Evolutionary conservation across 2,888 invertebrate genomes (phyloP), one percentile per base, ranked within the genome.

Genomic region (Morpho achilles): DNA sequence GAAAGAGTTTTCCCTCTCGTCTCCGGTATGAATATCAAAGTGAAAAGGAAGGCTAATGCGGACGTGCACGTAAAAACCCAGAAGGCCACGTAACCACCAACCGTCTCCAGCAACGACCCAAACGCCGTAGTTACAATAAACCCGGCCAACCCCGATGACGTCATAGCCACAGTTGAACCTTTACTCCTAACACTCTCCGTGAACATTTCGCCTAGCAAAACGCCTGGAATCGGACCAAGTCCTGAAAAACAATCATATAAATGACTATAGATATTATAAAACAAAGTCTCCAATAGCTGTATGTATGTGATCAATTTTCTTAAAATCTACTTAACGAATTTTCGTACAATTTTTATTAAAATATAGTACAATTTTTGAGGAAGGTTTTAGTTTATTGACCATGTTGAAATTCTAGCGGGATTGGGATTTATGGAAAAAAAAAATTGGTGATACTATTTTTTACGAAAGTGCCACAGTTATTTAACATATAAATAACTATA

Each of bases 1-100:
- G 94, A 92, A 53, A 96, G 85, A 57, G 93, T 93, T 75, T 94
- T 93, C 0, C 96, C 96, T 77, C 95, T 96, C 0, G 96, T 96
- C 81, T 96, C 96, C 32, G 96, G 95, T 0, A 97, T 90, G 50
- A 92, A 82, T 48, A 93, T 86, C 7, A 92, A 73, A 0, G 94
- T 92, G 74, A 96, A 96, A 52, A 94, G 76, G 61, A 93, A 92
- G 0, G 93, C 91, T 0, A 92, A 8, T 0, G 68, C 62, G n/a
- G 69, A 69, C 8, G 65, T 67, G 0, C 74, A 52, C 0, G 92
- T 92, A 69, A 94, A 95, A 23, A 93, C 75, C 92, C 94, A 94
- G 75, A 94, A 95, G 0, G 93, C 91, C 42, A 89, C 87, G 67
- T 91, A 91, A n/a, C 85, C 82, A 7, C 94, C 94, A 9, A 94